Base-by-base conservation (phyloP, 2,113 vertebrate genomes). In the Patagioenas fasciata region DNA sequence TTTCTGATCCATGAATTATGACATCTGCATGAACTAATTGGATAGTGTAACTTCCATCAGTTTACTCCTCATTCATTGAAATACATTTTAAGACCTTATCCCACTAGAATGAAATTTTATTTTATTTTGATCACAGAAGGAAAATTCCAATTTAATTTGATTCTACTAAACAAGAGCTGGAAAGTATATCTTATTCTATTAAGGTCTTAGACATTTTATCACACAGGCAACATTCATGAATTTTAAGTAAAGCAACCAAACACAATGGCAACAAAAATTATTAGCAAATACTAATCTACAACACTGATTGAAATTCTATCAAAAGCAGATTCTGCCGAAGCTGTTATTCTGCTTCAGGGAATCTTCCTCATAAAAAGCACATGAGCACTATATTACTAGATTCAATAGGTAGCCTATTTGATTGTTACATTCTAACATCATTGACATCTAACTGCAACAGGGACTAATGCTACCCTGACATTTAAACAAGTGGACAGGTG, bases 231-330 rank as follows among this genome's bases (percentile, higher is more conserved):
- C 28, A 77, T 56, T 80, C 79, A 48, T 75, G 26, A 80, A 91
- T 47, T 88, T 72, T 86, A 93, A 93, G 87, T 72, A 96, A 88
- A 96, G 44, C 51, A 96, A 89, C 40, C 20, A 80, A 95, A 80
- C 95, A 89, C 28, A 94, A 93, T 80, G 83, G 66, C 79, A 96
- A 93, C 36, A 94, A 97, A 95, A 89, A 54, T 92, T 78, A 90
- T 83, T 90, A 86, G 25, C 13, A 92, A 75, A 75, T 6, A 72
- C 47, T 51, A 69, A 96, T 88, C 34, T 93, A 91, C 65, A 95
- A 82, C 72, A 93, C 36, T 88, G 77, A 96, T 95, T 19, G 47
- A 88, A 95, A 96, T 86, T 94, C 83, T 71, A 94, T 96, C 80
- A 94, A 91, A 78, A 32, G 40, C 87, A 96, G 65, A 97, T 95